Conservation (phyloP, 2,113 vertebrate species). For the Orthonyx spaldingii region DNA sequence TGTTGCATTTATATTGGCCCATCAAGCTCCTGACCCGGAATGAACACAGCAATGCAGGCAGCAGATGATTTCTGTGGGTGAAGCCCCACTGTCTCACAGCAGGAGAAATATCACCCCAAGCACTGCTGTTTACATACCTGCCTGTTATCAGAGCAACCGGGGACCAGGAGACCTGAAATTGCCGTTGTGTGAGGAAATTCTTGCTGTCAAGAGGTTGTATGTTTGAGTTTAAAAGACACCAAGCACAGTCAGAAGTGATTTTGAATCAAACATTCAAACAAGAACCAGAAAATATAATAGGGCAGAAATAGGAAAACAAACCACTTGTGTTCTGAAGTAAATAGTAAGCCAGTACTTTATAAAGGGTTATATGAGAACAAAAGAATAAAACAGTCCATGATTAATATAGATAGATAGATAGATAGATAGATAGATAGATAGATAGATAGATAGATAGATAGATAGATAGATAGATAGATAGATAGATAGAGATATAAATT, state of each 20-base stretch:
- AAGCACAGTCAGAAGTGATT: constrained; percentile 23
- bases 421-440: too few species aligned
- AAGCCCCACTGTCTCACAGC: constrained; percentile 18
- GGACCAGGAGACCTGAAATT: constrained; percentile 52
- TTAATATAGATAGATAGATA: neutral
- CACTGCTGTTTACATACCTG: constrained; percentile 31
- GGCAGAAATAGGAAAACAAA: neutral
- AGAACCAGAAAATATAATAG: neutral
- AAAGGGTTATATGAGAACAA: constrained; percentile 12
- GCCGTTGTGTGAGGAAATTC: constrained; percentile 35
- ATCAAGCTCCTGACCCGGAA: neutral
- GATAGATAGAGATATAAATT: too few species aligned
- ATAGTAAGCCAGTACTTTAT: constrained; percentile 1
- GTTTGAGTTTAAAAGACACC: constrained; percentile 50
- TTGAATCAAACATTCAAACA: constrained; percentile 41
- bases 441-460: too few species aligned
- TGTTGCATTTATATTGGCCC: neutral
- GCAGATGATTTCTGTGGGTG: neutral
- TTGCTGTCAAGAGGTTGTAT: constrained; percentile 50
- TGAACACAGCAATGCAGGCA: neutral
- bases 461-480: too few species aligned
- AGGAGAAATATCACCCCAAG: constrained; percentile 30
- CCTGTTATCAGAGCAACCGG: constrained; percentile 51
- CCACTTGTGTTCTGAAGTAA: neutral
- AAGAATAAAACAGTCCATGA: neutral